These are phyloP conservation scores for Trissolcus japonicus DNA, from an alignment of 2,888 invertebrate species.

Conservation along the genomic window DNA sequence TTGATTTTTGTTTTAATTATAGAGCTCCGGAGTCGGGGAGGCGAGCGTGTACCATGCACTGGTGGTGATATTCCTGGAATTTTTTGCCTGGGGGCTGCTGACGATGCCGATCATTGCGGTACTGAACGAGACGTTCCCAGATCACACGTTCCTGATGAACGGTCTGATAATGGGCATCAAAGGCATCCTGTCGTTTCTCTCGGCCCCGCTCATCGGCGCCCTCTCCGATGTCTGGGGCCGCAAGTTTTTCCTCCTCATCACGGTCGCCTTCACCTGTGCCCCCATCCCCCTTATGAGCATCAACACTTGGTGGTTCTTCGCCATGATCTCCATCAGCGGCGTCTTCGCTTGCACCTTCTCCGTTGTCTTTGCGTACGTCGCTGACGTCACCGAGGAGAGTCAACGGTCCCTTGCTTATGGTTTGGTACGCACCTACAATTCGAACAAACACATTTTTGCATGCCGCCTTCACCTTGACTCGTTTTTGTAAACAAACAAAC, in stretches of 20 bases:
- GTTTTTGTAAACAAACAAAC: too few relatives aligned
- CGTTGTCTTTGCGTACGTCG: slow-evolving; percentile 99
- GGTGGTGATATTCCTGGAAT: slow-evolving; percentile 99
- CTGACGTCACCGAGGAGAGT: slow-evolving; percentile 98
- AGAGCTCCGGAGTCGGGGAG: slow-evolving; percentile 92
- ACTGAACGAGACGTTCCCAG: slow-evolving; percentile 97
- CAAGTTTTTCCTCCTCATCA: slow-evolving; percentile 97
- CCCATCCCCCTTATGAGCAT: slow-evolving; percentile 99
- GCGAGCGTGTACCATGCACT: slow-evolving; percentile 99
- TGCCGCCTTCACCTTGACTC: too few relatives aligned
- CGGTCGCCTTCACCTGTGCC: slow-evolving; percentile 98
- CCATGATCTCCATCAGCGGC: slow-evolving; percentile 98
- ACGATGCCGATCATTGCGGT: slow-evolving; percentile 97
- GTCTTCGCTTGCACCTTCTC: slow-evolving; percentile 99
- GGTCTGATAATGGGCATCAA: slow-evolving; percentile 99
- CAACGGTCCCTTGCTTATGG: slow-evolving; percentile 97
- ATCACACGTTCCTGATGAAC: slow-evolving; percentile 99
- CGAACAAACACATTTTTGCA: too few relatives aligned
- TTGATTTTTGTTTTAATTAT: slow-evolving; percentile 71
- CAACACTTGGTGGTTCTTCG: slow-evolving; percentile 99
- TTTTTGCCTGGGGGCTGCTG: slow-evolving; percentile 99
- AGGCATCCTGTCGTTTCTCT: slow-evolving; percentile 97
- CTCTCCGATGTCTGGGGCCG: slow-evolving; percentile 99
- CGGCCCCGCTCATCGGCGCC: slow-evolving; percentile 97
- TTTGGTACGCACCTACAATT: slow-evolving; percentile 79